Conservation (phyloP, 2,797 vertebrate species). For the Miichthys miiuy region DNA sequence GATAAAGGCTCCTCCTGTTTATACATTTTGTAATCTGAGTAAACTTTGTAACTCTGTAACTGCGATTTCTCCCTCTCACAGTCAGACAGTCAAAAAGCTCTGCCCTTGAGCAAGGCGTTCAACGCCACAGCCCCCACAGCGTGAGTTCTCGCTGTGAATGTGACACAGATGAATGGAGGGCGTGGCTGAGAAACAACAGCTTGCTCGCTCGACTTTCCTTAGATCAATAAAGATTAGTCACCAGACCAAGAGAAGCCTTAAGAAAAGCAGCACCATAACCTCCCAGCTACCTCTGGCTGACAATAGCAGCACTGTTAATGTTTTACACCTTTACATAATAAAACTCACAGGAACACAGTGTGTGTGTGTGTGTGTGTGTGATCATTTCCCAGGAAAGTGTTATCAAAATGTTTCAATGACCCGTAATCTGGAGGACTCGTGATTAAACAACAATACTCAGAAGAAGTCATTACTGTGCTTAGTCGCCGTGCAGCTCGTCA, state of each 20-base stretch:
- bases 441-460: background rate
- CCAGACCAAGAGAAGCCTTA: background rate
- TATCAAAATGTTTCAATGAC: slow-evolving; percentile 11
- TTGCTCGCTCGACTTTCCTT: slow-evolving; percentile 14
- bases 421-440: background rate
- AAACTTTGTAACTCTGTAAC: background rate
- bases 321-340: slow-evolving; percentile 32
- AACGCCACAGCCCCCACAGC: background rate
- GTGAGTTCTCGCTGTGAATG: background rate
- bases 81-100: background rate
- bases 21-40: background rate
- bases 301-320: slow-evolving; percentile 48
- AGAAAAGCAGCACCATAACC: slow-evolving; percentile 3
- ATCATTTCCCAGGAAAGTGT: slow-evolving; percentile 26
- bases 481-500: too few species aligned
- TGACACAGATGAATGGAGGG: slow-evolving; percentile 27
- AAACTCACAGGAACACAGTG: background rate
- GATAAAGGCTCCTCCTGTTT: background rate
- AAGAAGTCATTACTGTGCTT: background rate
- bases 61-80: background rate
- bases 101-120: background rate
- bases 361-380: background rate
- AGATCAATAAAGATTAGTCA: slow-evolving; percentile 46
- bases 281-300: slow-evolving; percentile 17
- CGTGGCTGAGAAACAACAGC: slow-evolving; percentile 19